phyloP scores from a whole-genome alignment of 2,113 vertebrate species.

The Odocoileus hemionus region DNA sequence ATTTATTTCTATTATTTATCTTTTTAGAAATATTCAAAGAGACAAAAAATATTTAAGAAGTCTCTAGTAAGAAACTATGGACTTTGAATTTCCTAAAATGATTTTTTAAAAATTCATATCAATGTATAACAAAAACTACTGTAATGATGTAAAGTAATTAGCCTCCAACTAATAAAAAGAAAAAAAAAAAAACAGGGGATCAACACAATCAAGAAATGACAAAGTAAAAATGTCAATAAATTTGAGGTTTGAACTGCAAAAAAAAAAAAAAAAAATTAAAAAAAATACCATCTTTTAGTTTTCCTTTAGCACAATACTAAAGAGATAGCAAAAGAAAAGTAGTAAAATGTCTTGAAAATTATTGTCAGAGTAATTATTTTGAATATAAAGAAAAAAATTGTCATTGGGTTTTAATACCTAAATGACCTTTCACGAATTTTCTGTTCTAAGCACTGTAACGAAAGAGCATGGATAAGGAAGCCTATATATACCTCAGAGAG shows the following conservation, averaged over 20 bases:
- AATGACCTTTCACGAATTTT: conserved; percentile 38
- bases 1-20: background rate
- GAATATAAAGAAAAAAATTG: background rate
- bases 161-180: too few relatives aligned
- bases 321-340: background rate
- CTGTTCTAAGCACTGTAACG: background rate
- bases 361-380: background rate
- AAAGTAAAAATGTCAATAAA: too few relatives aligned
- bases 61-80: background rate
- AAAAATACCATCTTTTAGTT: background rate
- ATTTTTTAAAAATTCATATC: background rate
- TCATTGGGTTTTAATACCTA: conserved; percentile 34
- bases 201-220: too few relatives aligned
- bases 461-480: background rate
- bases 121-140: too few relatives aligned
- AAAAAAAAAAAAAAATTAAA: background rate
- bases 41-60: background rate
- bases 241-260: too few relatives aligned
- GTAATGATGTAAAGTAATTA: too few relatives aligned
- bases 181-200: too few relatives aligned
- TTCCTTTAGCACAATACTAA: background rate
- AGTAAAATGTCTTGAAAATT: background rate
- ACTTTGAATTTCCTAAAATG: background rate
- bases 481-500: background rate
- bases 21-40: background rate